Base-by-base conservation (phyloP, 2,888 invertebrate genomes). In the Marasmarcha lunaedactyla region DNA sequence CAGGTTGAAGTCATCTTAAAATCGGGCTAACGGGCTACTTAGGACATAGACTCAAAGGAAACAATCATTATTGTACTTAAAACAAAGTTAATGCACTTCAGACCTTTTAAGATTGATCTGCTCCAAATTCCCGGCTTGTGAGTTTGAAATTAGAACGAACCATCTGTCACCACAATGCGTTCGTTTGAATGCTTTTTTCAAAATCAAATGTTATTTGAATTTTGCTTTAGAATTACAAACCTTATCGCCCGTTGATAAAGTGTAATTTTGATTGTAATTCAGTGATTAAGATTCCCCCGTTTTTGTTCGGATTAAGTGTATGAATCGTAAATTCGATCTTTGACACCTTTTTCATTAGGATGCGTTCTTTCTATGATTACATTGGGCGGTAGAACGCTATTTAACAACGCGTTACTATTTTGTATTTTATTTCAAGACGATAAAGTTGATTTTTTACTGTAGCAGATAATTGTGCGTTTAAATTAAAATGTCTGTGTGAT, bases 311-410 rank as follows among this genome's bases (percentile, higher is more conserved):
- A 81, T 83, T 83, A 79, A 71, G 72, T 72, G 79, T 81, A 81
- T 81, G 81, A 81, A 77, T 79, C 77, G 81, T 79, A 81, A 83
- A 83, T 83, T 79, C 77, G 79, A 83, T 81, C 81, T 83, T 79
- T 81, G 79, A 79, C 83, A 83, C 83, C 81, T 83, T 78, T 83
- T 78, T 76, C 77, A 78, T 79, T 81, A 76, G 68, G 69, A 65
- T 68, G 68, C 64, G 61, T 54, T 56, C 71, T 74, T 77, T 76
- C 69, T 71, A 63, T 69, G 63, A 71, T 67, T 72, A 67, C 67
- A 55, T 55, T 25, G 48, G 20, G 20, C 7, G 20, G 45, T 46
- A 47, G 46, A 47, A 45, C 40, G 36, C 42, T 39, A 39, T 33
- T 35, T 9, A 20, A 7, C 13, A 35, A 9, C 14, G 35, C 5